A percentile compares a stretch with the other conserved stretches of the same genome.
Evolutionary conservation across 2,113 vertebrate genomes (phyloP).

Genomic region (Labrus mixtus): DNA sequence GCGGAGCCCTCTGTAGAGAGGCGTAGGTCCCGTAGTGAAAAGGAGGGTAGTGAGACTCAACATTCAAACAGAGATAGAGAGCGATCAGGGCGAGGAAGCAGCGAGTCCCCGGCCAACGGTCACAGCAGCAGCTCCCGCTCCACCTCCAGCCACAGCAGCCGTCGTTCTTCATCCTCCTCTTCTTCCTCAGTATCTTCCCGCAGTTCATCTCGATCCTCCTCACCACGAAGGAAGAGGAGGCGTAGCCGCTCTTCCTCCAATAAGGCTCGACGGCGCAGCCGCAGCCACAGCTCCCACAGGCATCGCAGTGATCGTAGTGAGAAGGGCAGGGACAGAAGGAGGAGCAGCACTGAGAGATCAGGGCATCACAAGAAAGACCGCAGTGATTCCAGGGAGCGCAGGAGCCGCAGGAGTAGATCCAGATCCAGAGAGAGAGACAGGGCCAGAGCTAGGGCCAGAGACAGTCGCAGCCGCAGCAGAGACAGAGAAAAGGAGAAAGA

Average conservation of each 20-base stretch:
- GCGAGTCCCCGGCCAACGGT: constrained; percentile 86
- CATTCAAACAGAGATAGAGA: constrained; percentile 88
- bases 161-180: constrained; percentile 90
- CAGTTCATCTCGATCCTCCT: constrained; percentile 91
- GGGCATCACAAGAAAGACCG: constrained; percentile 84
- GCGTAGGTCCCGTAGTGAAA: constrained; percentile 91
- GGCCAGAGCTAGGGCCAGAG: constrained; percentile 83
- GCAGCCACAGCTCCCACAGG: constrained; percentile 89
- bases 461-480: constrained; percentile 87
- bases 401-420: constrained; percentile 84
- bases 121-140: constrained; percentile 90
- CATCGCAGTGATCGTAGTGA: constrained; percentile 84
- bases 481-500: constrained; percentile 85
- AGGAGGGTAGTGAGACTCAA: constrained; percentile 86
- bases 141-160: constrained; percentile 89
- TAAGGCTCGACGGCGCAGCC: constrained; percentile 87
- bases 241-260: constrained; percentile 89
- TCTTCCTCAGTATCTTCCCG: constrained; percentile 91
- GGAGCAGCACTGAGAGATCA: constrained; percentile 85
- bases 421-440: constrained; percentile 83
- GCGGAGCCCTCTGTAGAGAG: constrained; percentile 89
- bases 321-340: constrained; percentile 89
- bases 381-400: constrained; percentile 87
- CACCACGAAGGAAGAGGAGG: constrained; percentile 82
- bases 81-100: constrained; percentile 83